Percentiles rank a stretch among this genome's conserved stretches.
Evolutionary conservation across 2,888 invertebrate genomes (phyloP).

Genomic region (Nebria brevicollis): DNA sequence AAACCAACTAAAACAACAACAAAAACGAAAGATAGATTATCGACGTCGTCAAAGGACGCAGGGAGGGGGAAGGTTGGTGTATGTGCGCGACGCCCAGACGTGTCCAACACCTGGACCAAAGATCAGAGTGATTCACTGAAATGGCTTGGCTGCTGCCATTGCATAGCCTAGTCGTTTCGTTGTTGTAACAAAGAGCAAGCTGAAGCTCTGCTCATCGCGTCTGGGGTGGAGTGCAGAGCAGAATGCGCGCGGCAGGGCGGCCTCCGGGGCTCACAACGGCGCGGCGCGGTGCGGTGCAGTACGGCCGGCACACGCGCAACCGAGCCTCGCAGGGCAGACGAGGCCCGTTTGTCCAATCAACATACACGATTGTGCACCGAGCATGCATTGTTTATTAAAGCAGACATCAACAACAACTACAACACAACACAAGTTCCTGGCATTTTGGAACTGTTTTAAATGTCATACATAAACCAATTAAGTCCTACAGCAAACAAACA

Average conservation of each 20-base stretch:
- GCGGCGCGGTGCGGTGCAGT: constrained; percentile 53
- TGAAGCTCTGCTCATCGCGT: constrained; percentile 54
- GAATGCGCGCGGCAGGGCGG: constrained; percentile 59
- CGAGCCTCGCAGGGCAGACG: constrained; percentile 38
- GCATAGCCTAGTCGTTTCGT: constrained; percentile 4
- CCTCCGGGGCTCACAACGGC: constrained; percentile 50
- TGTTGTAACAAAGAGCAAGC: constrained; percentile 55
- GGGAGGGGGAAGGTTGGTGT: background rate
- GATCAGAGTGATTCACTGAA: background rate
- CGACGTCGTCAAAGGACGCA: background rate
- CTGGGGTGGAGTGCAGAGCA: constrained; percentile 59
- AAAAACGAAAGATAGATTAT: constrained; percentile 28
- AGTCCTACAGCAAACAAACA: background rate
- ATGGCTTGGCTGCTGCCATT: constrained; percentile 7
- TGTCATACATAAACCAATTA: background rate
- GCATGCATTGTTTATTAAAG: background rate
- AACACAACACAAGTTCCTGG: constrained; percentile 40
- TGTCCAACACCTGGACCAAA: constrained; percentile 15
- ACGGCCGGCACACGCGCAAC: constrained; percentile 27
- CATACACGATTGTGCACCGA: background rate
- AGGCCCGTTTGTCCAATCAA: constrained; percentile 36
- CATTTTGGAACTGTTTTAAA: constrained; percentile 21
- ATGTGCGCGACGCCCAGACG: constrained; percentile 4
- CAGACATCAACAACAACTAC: constrained; percentile 43
- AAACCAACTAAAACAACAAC: constrained; percentile 19